A percentile compares a stretch with the other conserved stretches of the same genome.
Evolutionary conservation across 2,797 vertebrate species (phyloP).

Genomic region (Erpetoichthys calabaricus): DNA sequence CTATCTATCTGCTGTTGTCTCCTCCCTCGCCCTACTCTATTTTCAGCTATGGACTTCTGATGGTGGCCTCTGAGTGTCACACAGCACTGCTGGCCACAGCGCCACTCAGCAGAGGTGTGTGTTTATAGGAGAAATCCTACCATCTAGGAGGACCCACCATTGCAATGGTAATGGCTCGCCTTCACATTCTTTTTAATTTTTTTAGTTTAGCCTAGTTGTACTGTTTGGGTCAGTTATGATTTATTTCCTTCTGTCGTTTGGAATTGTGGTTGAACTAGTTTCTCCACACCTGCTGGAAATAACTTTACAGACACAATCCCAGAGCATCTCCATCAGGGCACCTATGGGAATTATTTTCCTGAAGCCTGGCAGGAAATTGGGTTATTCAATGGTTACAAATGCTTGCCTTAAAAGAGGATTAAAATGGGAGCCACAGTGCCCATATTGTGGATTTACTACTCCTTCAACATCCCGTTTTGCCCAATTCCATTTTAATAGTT

Average conservation of each 20-base stretch:
- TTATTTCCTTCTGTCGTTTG: slow-evolving; percentile 2
- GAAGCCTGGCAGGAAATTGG: neutral
- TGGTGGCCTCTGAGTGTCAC: too few species aligned
- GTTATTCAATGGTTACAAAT: neutral
- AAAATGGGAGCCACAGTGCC: neutral
- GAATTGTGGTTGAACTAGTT: neutral
- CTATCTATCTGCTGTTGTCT: too few species aligned
- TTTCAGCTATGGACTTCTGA: too few species aligned
- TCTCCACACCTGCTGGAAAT: slow-evolving; percentile 5
- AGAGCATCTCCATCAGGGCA: neutral
- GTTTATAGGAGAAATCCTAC: too few species aligned
- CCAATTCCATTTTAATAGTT: too few species aligned
- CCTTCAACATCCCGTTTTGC: neutral
- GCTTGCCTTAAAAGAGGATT: neutral
- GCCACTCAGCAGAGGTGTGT: too few species aligned
- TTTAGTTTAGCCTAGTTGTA: neutral
- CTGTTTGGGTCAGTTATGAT: slow-evolving; percentile 4
- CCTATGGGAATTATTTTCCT: neutral
- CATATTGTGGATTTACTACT: neutral
- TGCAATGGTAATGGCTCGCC: too few species aligned
- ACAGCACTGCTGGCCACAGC: too few species aligned
- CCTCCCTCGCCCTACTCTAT: too few species aligned
- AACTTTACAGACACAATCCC: slow-evolving; percentile 1
- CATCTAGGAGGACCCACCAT: too few species aligned
- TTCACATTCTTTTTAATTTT: too few species aligned